Base-by-base conservation (phyloP, 2,797 vertebrate genomes). In the Spinus pinus region DNA sequence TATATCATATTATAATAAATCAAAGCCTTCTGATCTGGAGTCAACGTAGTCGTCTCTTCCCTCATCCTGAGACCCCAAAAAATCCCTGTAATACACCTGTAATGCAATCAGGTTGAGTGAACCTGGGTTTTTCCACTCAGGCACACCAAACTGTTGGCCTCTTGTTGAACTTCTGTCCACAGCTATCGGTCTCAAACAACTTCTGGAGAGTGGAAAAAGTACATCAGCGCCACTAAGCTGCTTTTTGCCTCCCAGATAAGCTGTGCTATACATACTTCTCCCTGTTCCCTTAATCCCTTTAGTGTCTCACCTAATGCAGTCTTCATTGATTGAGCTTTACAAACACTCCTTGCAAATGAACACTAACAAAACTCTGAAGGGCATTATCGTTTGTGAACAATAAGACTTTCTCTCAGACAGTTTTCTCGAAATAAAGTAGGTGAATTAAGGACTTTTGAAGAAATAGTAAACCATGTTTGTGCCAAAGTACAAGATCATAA, bases 221-320 rank as follows among this genome's bases (percentile, higher is more conserved):
- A 47, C 35, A 83, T 47, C 61, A 73, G n/a, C 60, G 39, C n/a
- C 46, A 42, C 56, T 82, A 90, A 70, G 31, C 46, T 85, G 47
- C 44, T 87, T 80, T 80, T 82, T 85, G 16, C 66, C 56, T 91
- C 75, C 10, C 56, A 60, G 64, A 93, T 44, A 70, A 90, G 33
- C 54, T 41, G 51, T 51, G 50, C 62, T 77, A 62, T 82, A 58
- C 41, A 16, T 73, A 42, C 27, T 54, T 31, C 56, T 64, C 53
- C 57, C 81, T 61, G 50, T 64, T 88, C 24, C 17, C 33, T 35
- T 78, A 49, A 75, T 81, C 19, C 46, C 23, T 64, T 67, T 41
- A 50, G 33, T 23, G 46, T 46, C 46, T 58, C 71, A 65, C 47
- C 39, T 71, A 79, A 75, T 14, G 14, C 54, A 75, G 60, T 58